Percentiles rank a stretch among this genome's conserved stretches.
Conservation (phyloP, 2,113 vertebrate species). For the Myxocyprinus asiaticus region DNA sequence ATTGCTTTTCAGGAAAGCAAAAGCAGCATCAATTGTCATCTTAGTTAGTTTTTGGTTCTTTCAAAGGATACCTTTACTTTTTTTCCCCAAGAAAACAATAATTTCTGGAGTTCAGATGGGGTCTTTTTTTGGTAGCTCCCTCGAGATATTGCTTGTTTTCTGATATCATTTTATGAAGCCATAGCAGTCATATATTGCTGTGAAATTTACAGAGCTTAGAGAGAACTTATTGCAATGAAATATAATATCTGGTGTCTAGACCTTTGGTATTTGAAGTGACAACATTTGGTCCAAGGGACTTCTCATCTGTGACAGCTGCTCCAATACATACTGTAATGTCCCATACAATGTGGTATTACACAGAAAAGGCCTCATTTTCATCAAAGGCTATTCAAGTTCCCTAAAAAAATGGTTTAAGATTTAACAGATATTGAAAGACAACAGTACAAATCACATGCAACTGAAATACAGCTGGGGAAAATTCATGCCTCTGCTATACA, state of each 20-base stretch:
- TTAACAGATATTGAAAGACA: background rate
- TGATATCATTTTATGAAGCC: slow-evolving; percentile 31
- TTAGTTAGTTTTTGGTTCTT: background rate
- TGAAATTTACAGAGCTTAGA: slow-evolving; percentile 52
- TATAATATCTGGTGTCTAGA: slow-evolving; percentile 41
- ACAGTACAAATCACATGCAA: background rate
- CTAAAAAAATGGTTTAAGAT: background rate
- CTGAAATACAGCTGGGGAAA: background rate
- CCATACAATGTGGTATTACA: background rate
- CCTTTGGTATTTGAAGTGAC: slow-evolving; percentile 44
- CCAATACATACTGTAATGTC: background rate
- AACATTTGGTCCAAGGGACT: slow-evolving; percentile 17
- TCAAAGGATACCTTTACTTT: no score
- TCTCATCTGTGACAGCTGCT: slow-evolving; percentile 10
- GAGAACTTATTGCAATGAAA: slow-evolving; percentile 30
- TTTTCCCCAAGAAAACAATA: slow-evolving; percentile 2
- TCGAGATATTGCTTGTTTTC: slow-evolving; percentile 14
- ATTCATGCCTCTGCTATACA: no score
- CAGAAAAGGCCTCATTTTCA: background rate
- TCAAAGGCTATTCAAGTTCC: background rate
- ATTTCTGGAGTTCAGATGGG: background rate
- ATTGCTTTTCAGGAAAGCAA: background rate
- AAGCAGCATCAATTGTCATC: no score
- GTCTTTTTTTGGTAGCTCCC: background rate
- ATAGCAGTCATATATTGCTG: slow-evolving; percentile 26